A percentile compares a stretch with the other conserved stretches of the same genome.
Evolutionary conservation across 2,888 invertebrate genomes (phyloP).

Genomic region (Oegoconia quadripuncta): DNA sequence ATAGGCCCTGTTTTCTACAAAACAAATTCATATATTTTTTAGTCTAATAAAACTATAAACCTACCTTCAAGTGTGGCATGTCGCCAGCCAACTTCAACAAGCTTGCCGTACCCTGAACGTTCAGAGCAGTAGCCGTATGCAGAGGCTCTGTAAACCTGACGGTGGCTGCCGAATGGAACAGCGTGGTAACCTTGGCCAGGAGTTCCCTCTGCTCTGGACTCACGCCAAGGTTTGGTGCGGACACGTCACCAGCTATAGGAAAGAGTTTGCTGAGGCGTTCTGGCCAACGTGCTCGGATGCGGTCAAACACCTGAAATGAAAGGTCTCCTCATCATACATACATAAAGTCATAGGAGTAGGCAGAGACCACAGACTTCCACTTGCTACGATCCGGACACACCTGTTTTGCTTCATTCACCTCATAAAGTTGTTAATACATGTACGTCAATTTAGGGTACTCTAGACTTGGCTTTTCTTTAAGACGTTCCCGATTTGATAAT

Average conservation of each 20-base stretch:
- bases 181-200: conserved; percentile 86
- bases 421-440: too few relatives aligned
- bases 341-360: neutral
- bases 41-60: conserved; percentile 2
- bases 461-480: too few relatives aligned
- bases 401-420: too few relatives aligned
- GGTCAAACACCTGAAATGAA: conserved; percentile 82
- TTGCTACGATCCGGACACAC: too few relatives aligned
- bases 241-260: conserved; percentile 87
- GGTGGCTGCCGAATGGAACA: conserved; percentile 98
- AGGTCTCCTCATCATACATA: neutral
- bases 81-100: conserved; percentile 89
- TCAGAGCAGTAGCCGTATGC: conserved; percentile 91
- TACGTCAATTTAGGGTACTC: too few relatives aligned
- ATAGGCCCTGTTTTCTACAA: too few relatives aligned
- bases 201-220: conserved; percentile 80
- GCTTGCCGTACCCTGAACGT: conserved; percentile 92
- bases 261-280: conserved; percentile 83
- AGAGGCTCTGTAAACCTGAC: conserved; percentile 96
- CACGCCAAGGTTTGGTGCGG: conserved; percentile 84
- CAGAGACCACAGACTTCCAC: neutral
- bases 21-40: too few relatives aligned
- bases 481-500: too few relatives aligned
- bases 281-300: conserved; percentile 81
- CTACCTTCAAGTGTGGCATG: conserved; percentile 87